A percentile compares a stretch with the other conserved stretches of the same genome.
Conservation (phyloP, 2,888 invertebrate species). For the Cistogaster globosa region DNA sequence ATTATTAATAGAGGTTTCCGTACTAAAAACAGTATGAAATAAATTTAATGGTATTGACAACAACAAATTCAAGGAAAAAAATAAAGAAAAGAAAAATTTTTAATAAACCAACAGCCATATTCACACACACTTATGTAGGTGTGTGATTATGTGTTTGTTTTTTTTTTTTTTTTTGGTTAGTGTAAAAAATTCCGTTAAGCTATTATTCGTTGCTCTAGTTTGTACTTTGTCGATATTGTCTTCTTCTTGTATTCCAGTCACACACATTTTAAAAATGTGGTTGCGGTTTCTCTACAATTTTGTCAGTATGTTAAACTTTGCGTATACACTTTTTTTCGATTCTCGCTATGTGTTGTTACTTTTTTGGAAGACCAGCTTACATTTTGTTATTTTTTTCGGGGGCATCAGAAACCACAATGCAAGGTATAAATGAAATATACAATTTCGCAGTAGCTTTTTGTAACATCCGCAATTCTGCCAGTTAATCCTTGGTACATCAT, state of each 20-base stretch:
- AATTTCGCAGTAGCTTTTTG: slow-evolving; percentile 10
- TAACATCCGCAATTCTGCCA: slow-evolving; percentile 25
- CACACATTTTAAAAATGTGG: slow-evolving; percentile 60
- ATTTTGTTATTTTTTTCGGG: slow-evolving; percentile 15
- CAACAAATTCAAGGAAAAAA: background rate
- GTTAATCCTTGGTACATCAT: slow-evolving; percentile 57
- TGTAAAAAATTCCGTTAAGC: slow-evolving; percentile 52
- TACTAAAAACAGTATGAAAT: background rate
- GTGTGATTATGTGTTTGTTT: background rate
- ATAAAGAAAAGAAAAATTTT: background rate
- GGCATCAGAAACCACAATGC: slow-evolving; percentile 59
- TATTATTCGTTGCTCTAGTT: slow-evolving; percentile 41
- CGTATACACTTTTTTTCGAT: slow-evolving; percentile 10
- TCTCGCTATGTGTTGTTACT: background rate
- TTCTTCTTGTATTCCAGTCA: slow-evolving; percentile 61
- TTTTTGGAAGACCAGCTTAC: slow-evolving; percentile 59
- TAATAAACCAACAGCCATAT: background rate
- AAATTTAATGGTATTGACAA: slow-evolving; percentile 17
- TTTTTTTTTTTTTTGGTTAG: too few species aligned
- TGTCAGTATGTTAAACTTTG: background rate
- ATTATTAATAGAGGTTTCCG: too few species aligned
- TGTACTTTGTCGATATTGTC: slow-evolving; percentile 2
- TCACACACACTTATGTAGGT: background rate
- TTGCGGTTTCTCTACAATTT: slow-evolving; percentile 31
- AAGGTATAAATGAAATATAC: slow-evolving; percentile 47